phyloP scores from a whole-genome alignment of 2,797 vertebrate species.

The Lepilemur ruficaudatus region DNA sequence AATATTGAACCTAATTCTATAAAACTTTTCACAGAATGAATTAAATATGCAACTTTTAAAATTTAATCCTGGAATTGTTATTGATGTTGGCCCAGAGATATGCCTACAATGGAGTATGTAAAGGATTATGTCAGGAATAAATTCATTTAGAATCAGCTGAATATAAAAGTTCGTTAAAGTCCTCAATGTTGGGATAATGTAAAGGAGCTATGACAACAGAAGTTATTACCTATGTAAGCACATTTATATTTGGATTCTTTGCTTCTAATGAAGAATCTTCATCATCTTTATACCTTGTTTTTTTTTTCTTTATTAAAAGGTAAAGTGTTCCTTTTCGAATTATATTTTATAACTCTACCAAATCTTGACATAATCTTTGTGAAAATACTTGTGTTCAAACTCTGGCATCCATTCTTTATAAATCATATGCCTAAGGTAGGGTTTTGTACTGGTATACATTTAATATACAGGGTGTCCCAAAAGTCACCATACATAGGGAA shows the following conservation, averaged over 20 bases:
- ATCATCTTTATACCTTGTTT: not conserved
- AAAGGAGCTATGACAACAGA: not conserved
- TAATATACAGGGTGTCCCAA: not conserved
- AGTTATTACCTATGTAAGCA: not conserved
- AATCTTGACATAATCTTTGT: not conserved
- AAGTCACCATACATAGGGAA: no score
- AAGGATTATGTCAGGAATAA: not conserved
- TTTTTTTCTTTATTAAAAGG: not conserved
- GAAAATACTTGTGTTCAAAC: conserved; percentile 11
- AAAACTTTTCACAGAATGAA: not conserved
- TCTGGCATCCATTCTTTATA: conserved; percentile 24
- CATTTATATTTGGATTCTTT: not conserved
- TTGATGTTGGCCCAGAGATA: not conserved
- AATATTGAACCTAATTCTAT: not conserved
- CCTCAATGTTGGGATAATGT: not conserved
- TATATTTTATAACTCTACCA: not conserved
- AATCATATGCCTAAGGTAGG: not conserved
- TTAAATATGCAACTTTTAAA: not conserved
- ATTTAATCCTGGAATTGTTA: not conserved
- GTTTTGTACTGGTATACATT: not conserved
- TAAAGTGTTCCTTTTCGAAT: not conserved
- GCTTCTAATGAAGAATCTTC: conserved; percentile 4
- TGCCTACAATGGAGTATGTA: not conserved
- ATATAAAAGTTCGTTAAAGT: not conserved
- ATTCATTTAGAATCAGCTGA: conserved; percentile 9